A percentile compares a stretch with the other conserved stretches of the same genome.
Evolutionary conservation across 2,888 invertebrate genomes (phyloP).

Genomic region (Harpalus rubripes): DNA sequence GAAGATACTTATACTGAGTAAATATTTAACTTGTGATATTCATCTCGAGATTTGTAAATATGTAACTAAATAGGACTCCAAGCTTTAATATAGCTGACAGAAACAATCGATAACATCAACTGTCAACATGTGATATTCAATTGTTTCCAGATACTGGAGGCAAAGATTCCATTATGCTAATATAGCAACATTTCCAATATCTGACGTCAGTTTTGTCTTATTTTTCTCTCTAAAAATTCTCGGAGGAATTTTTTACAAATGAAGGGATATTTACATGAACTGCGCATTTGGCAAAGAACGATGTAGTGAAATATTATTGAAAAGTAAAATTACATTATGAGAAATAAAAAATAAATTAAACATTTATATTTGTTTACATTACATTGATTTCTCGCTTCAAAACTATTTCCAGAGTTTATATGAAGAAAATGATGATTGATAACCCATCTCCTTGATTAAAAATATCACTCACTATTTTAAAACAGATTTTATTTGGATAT

Average conservation of each 20-base stretch:
- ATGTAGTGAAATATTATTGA: no score
- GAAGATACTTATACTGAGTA: neutral
- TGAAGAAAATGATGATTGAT: neutral
- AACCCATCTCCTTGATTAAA: neutral
- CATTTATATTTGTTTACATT: neutral
- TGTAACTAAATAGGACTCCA: constrained; percentile 15
- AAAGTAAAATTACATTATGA: no score
- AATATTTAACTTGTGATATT: constrained; percentile 31
- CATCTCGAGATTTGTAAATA: constrained; percentile 41
- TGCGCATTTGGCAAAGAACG: neutral
- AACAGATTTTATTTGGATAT: no score
- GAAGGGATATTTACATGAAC: neutral
- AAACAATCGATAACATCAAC: constrained; percentile 40
- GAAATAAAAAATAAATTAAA: neutral
- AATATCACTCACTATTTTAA: no score
- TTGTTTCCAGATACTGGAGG: constrained; percentile 22
- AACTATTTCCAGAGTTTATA: neutral
- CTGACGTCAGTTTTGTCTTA: constrained; percentile 7
- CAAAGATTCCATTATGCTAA: constrained; percentile 33
- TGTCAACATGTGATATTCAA: constrained; percentile 36
- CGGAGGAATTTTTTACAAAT: neutral
- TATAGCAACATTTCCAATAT: constrained; percentile 13
- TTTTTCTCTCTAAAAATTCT: neutral
- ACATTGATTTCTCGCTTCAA: neutral
- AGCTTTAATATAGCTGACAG: constrained; percentile 23